Percentiles rank a stretch among this genome's conserved stretches.
Evolutionary conservation across 2,888 invertebrate genomes (phyloP).

Genomic region (Ophioninae sp.): DNA sequence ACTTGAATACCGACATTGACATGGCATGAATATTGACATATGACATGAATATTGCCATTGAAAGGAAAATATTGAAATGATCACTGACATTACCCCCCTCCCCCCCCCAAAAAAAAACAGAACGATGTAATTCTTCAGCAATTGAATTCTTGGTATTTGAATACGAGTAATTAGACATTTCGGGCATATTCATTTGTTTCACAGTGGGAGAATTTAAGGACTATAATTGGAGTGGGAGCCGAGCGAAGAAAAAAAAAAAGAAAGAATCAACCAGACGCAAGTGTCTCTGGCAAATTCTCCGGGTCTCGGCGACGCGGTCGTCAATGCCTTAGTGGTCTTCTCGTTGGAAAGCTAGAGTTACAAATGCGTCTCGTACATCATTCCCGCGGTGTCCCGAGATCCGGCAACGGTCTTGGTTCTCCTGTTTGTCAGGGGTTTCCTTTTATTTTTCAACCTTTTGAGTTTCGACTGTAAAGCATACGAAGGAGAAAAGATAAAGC

Average conservation of each 20-base stretch:
- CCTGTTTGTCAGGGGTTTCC: slow-evolving; percentile 5
- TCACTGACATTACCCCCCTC: no score
- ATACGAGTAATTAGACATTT: neutral
- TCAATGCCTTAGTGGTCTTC: slow-evolving; percentile 19
- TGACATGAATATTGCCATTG: no score
- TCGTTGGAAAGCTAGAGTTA: slow-evolving; percentile 65
- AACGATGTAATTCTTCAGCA: neutral
- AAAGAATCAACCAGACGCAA: slow-evolving; percentile 43
- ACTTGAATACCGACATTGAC: no score
- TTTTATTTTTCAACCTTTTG: slow-evolving; percentile 24
- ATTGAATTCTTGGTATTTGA: neutral
- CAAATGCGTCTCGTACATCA: slow-evolving; percentile 74
- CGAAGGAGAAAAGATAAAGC: slow-evolving; percentile 22
- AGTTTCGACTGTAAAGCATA: slow-evolving; percentile 9
- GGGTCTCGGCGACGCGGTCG: slow-evolving; percentile 49
- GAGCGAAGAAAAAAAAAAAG: neutral
- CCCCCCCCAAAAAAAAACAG: no score
- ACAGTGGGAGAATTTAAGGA: neutral
- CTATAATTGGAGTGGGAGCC: neutral
- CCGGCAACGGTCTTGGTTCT: slow-evolving; percentile 44
- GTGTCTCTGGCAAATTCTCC: slow-evolving; percentile 57
- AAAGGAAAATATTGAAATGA: no score
- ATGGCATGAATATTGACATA: no score
- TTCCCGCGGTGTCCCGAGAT: slow-evolving; percentile 53
- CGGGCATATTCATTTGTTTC: neutral